Conservation (phyloP, 2,113 vertebrate species). For the Panthera leo region DNA sequence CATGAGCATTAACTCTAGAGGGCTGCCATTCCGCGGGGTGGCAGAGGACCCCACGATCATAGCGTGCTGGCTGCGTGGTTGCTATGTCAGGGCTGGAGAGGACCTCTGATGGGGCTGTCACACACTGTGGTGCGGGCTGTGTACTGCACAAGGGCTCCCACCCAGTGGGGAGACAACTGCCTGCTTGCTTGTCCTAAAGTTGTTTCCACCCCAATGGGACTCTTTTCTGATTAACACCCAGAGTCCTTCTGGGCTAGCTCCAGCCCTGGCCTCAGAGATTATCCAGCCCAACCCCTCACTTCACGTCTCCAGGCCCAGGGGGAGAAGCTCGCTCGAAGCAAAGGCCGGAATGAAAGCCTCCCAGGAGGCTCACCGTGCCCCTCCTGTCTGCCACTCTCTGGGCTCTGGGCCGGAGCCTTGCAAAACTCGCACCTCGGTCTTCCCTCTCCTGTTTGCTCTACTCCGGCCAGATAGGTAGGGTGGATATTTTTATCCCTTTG, state of each 20-base stretch:
- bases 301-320: background rate
- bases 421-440: background rate
- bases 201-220: no score
- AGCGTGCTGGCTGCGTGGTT: background rate
- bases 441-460: background rate
- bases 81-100: background rate
- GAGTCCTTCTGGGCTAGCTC: background rate
- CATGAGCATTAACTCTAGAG: background rate
- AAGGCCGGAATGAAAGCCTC: background rate
- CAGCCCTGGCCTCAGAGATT: background rate
- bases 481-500: conserved; percentile 57
- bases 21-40: background rate
- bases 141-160: background rate
- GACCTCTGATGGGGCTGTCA: background rate
- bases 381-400: background rate
- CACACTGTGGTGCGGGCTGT: background rate
- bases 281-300: background rate
- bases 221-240: background rate
- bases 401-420: background rate
- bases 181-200: background rate
- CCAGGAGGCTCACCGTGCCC: rapidly evolving
- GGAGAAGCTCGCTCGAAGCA: background rate
- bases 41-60: background rate
- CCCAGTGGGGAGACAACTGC: background rate
- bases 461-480: conserved; percentile 29